Conservation (phyloP, 2,888 invertebrate species). For the Petrolisthes manimaculis region DNA sequence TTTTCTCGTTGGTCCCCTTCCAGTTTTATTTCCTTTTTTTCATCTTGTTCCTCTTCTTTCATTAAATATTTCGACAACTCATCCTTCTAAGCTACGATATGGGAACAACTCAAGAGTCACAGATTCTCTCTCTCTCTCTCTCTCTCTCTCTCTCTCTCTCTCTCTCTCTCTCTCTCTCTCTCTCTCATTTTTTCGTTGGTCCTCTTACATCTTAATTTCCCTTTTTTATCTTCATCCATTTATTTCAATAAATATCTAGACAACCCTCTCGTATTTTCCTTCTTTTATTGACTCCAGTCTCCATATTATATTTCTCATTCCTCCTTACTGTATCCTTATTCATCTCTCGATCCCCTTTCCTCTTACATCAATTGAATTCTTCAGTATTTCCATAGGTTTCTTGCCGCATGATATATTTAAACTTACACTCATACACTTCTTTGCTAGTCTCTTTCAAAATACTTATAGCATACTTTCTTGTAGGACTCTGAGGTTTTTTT, state of each 20-base stretch:
- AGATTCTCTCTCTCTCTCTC: not conserved
- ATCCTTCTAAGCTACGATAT: not conserved
- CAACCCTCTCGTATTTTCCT: not conserved
- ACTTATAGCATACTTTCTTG: no score
- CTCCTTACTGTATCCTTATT: no score
- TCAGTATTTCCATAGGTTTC: no score
- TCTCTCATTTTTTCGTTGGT: not conserved
- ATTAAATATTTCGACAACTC: not conserved
- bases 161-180: slow-evolving; percentile 26
- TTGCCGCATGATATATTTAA: no score
- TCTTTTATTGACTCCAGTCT: not conserved
- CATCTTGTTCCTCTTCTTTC: not conserved
- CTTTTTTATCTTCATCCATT: not conserved
- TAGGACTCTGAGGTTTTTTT: no score
- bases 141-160: slow-evolving; percentile 20
- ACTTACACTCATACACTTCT: no score
- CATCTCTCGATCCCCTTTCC: no score
- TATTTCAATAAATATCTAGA: not conserved
- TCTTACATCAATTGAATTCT: no score
- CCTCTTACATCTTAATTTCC: not conserved
- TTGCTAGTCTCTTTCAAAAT: no score
- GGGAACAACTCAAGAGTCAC: no score
- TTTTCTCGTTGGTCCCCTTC: not conserved
- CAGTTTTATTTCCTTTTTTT: not conserved
- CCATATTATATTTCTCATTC: not conserved